Evolutionary conservation across 2,888 invertebrate genomes (phyloP), one percentile per base, ranked within the genome.

Genomic region (Sceliomorpha sp.): DNA sequence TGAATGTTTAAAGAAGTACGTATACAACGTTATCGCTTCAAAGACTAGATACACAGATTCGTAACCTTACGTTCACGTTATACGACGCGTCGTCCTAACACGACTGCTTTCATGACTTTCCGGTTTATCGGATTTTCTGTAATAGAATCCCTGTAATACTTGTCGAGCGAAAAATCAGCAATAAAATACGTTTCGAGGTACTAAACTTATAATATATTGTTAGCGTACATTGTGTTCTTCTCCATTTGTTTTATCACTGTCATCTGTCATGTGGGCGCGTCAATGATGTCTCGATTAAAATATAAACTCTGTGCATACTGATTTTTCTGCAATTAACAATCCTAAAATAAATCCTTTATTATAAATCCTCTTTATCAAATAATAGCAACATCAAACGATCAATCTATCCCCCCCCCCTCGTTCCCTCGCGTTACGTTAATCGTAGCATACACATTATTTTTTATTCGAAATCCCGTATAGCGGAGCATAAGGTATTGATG

Each of bases 41-140:
- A 26, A 64, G 70, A 59, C 45, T 51, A 50, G 60, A 63, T 67
- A 68, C 50, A 64, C 62, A 63, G 50, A 63, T 64, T 64, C 45
- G 59, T 62, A 68, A 32, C 64, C 48, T 58, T 44, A 59, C 44
- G 48, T 53, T 64, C 29, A 26, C 45, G 50, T 70, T 67, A 59
- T 64, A 70, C 47, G 59, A 73, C 39, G 45, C 56, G 36, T 58
- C 51, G 58, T 59, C 47, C 66, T 67, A 66, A 66, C 39, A 36
- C 67, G 58, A 53, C 62, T 69, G 63, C 69, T 73, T 75, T 75
- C 66, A 73, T 45, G 68, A 68, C 56, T 73, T 73, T 70, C 62
- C 34, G 66, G 68, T 69, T 72, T 70, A 72, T 72, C 68, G 66
- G 63, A 74, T 70, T 72, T 70, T 59, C 48, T 37, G 50, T 36